phyloP scores from a whole-genome alignment of 2,888 invertebrate genomes.

The Ennomos fuscantarius region DNA sequence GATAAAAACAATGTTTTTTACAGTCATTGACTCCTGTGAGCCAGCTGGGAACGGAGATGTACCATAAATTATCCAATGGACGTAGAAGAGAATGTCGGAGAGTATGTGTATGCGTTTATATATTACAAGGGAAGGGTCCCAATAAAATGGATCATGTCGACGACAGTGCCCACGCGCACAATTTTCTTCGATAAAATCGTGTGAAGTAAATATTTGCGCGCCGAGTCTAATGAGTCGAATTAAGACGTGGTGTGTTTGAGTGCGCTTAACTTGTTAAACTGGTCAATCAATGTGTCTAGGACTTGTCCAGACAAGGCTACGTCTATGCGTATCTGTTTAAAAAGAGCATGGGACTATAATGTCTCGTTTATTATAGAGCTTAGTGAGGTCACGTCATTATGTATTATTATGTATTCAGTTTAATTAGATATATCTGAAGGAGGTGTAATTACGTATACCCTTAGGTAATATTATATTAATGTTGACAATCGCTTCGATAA shows the following conservation, averaged over 20 bases:
- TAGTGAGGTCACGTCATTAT: constrained; percentile 21
- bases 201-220: constrained; percentile 75
- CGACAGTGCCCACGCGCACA: constrained; percentile 69
- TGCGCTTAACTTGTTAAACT: constrained; percentile 64
- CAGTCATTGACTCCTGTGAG: constrained; percentile 20
- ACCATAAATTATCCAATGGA: constrained; percentile 11
- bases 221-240: constrained; percentile 74
- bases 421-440: constrained; percentile 19
- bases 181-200: constrained; percentile 80
- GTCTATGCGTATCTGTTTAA: constrained; percentile 1
- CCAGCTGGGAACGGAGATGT: constrained; percentile 25
- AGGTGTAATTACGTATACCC: constrained; percentile 24
- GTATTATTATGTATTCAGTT: constrained; percentile 23
- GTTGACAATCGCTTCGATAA: constrained; percentile 21
- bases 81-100: constrained; percentile 30
- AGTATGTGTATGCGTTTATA: constrained; percentile 57
- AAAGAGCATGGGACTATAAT: constrained; percentile 8
- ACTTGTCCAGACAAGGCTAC: constrained; percentile 59
- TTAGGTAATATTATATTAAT: constrained; percentile 9
- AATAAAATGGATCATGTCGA: constrained; percentile 69
- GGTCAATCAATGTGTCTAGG: constrained; percentile 69
- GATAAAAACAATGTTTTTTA: constrained; percentile 52
- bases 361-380: constrained; percentile 25
- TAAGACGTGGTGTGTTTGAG: constrained; percentile 65
- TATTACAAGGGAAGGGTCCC: constrained; percentile 70